These are phyloP conservation scores for Protonemura montana DNA, from an alignment of 2,888 invertebrate genomes.

Conservation along the genomic window DNA sequence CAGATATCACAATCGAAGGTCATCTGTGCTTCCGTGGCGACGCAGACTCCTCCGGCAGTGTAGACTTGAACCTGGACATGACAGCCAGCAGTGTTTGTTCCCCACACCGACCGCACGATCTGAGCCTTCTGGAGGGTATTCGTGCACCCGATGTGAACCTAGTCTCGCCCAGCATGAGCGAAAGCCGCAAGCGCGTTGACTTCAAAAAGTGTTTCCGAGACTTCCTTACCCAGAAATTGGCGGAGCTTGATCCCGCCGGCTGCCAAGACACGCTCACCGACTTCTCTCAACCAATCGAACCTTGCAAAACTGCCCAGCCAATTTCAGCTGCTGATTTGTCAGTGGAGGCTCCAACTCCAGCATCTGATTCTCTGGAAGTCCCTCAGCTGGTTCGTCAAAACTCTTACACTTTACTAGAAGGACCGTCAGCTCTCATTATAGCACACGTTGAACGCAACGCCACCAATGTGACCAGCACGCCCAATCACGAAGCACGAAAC, in stretches of 20 bases:
- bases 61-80: not conserved
- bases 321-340: not conserved
- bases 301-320: not conserved
- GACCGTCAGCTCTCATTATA: not conserved
- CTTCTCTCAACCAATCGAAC: not conserved
- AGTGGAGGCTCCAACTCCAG: not conserved
- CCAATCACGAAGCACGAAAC: not conserved
- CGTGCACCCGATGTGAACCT: not conserved
- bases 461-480: not conserved
- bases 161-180: not conserved
- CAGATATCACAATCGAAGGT: not conserved
- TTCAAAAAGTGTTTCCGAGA: not conserved
- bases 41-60: not conserved
- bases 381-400: slow-evolving; percentile 4
- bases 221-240: not conserved
- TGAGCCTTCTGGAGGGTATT: not conserved
- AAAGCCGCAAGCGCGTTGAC: not conserved
- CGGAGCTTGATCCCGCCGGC: not conserved
- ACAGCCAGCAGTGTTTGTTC: not conserved
- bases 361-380: not conserved
- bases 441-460: not conserved
- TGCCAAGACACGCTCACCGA: not conserved
- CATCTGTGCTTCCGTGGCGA: not conserved
- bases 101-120: not conserved
- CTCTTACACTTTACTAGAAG: slow-evolving; percentile 19